Percentiles rank a stretch among this genome's conserved stretches.
phyloP scores from a whole-genome alignment of 2,888 invertebrate genomes.

The Hedya salicella region DNA sequence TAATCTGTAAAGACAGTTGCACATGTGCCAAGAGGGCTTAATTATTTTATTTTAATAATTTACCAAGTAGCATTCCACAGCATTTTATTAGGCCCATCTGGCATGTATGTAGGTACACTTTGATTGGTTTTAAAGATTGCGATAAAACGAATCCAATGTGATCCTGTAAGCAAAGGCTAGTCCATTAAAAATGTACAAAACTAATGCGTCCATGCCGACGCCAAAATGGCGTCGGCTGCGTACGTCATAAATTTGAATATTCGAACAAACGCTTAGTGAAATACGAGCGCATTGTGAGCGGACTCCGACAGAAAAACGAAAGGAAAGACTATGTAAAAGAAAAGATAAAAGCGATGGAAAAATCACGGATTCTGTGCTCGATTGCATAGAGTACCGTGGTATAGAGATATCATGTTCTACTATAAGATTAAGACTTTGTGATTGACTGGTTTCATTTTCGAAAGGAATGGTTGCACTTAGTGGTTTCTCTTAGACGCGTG shows the following conservation, averaged over 20 bases:
- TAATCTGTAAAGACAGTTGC: too few relatives aligned
- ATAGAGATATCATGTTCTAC: conserved; percentile 1
- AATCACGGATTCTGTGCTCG: conserved; percentile 62
- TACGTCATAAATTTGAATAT: conserved; percentile 83
- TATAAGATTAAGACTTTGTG: neutral
- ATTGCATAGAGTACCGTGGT: conserved; percentile 42
- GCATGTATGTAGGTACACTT: too few relatives aligned
- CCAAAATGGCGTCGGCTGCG: conserved; percentile 53
- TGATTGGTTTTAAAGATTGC: too few relatives aligned
- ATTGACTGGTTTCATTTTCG: too few relatives aligned
- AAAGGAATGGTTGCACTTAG: too few relatives aligned
- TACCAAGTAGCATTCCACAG: too few relatives aligned
- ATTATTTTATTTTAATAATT: too few relatives aligned
- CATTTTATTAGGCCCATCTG: too few relatives aligned
- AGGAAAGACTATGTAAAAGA: conserved; percentile 27
- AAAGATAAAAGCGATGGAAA: conserved; percentile 62
- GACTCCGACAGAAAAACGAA: conserved; percentile 57
- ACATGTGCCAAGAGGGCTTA: too few relatives aligned
- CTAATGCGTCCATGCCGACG: conserved; percentile 38
- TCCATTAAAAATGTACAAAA: conserved; percentile 15
- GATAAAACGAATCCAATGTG: neutral
- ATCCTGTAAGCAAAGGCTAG: neutral
- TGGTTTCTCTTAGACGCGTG: too few relatives aligned
- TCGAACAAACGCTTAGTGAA: conserved; percentile 74
- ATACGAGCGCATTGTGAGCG: conserved; percentile 80